Evolutionary conservation across 2,797 vertebrate genomes (phyloP).

Genomic region (Sebastes hubbsi): DNA sequence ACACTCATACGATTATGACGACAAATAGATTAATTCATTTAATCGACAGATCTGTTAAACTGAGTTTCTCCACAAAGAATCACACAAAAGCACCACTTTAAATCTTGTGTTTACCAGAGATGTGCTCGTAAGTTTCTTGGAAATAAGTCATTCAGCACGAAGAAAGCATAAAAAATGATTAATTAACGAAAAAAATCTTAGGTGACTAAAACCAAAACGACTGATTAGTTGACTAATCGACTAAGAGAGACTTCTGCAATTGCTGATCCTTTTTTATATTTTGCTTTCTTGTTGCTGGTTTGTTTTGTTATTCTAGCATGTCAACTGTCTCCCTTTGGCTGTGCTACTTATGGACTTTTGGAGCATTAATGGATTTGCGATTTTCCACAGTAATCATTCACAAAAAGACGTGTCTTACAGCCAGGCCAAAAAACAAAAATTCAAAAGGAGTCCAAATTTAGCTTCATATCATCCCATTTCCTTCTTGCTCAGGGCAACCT

Average conservation of each 20-base stretch:
- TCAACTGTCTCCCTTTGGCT: not conserved
- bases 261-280: not conserved
- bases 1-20: no score
- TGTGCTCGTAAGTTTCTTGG: no score
- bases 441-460: not conserved
- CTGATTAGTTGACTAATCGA: no score
- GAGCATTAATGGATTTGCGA: not conserved
- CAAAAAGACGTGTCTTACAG: not conserved
- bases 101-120: no score
- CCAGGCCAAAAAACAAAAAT: not conserved
- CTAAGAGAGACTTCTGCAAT: no score
- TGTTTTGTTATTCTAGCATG: not conserved
- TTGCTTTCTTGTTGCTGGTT: not conserved
- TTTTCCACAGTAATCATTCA: not conserved
- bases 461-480: not conserved
- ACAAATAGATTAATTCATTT: no score
- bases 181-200: no score
- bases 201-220: accelerated
- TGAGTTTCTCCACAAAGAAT: no score
- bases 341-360: not conserved
- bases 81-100: no score
- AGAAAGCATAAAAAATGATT: no score
- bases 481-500: not conserved
- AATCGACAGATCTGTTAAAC: no score
- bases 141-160: no score